Base-by-base conservation (phyloP, 1,140 invertebrate genomes). In the Thaumetopoea pityocampa region DNA sequence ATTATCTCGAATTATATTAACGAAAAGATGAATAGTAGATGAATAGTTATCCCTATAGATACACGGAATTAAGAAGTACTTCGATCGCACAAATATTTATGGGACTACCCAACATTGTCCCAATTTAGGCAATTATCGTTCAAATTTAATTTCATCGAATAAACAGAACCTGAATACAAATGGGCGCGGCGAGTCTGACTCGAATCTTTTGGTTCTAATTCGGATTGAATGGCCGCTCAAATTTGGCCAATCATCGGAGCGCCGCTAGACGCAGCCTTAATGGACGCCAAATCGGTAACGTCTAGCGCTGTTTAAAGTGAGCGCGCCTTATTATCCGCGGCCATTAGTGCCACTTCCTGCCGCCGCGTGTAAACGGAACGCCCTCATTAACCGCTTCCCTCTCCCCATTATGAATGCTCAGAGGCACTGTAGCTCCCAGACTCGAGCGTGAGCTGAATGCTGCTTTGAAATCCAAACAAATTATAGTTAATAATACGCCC, bases 381-480 rank as follows among this genome's bases (percentile, higher is more conserved):
- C 43, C 35, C 45, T 54, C 45, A 45, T 54, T 49, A 48, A 44
- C 28, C 40, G 28, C 17, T 40, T 29, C 40, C 34, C 37, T 7
- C 9, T 12, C 15, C 9, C n/a, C 11, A 17, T 41, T 29, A 32
- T 36, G 22, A 49, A 23, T 33, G 36, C 22, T 15, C 22, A 11
- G 24, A 17, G 42, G 36, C 46, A 42, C 46, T 41, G n/a, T n/a
- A 36, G 9, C 7, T 4, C 24, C 11, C 4, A n/a, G 26, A 28
- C n/a, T 10, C 5, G 23, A 28, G 27, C 37, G 36, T 40, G 36
- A 40, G 36, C 26, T 16, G 36, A 20, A 30, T 40, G 26, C 11
- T n/a, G 26, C 9, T 6, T n/a, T 5, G 9, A 12, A 28, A 24
- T 8, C 5, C 9, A 10, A 4, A 4, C 27, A 6, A 7, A 5